Base-by-base conservation (phyloP, 2,113 vertebrate species). In the Pseudopodoces humilis region DNA sequence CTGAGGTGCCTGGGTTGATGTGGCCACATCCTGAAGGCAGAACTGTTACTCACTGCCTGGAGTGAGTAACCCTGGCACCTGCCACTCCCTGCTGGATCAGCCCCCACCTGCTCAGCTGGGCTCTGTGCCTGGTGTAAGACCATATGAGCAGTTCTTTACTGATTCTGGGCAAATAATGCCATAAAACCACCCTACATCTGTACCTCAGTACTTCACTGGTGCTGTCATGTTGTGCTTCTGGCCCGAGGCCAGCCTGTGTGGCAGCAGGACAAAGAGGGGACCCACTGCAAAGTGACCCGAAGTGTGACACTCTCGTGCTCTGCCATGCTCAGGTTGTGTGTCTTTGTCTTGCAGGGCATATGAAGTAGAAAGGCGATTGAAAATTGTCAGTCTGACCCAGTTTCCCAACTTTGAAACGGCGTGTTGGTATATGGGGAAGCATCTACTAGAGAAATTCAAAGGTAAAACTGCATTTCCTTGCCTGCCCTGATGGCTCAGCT, bases 371-470 rank as follows among this genome's bases (percentile, higher is more conserved):
- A 99, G 98, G 93, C 97, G 99, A 87, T 96, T 99, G 96, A 99
- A 99, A 96, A 98, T 99, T 39, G 98, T 98, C 96, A 99, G 99
- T 60, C 98, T 99, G 96, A 99, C 98, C 78, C 99, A 99, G 90
- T 99, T 99, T 95, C 98, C 98, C 69, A 99, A 99, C 98, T 99
- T 98, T 4, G 99, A 99, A 98, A 99, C 99, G 2, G 99, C 99
- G 1, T 99, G 99, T 97, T 99, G 99, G 99, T 99, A 99, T 41
- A 99, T 98, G 97, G 99, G 99, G 72, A 98, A 98, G 86, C 98
- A 99, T 91, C 98, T 99, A 31, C 98, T 99, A 21, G 99, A 99
- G 96, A 98, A 98, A 6, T 99, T 99, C 98, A 99, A 99, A 99
- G 99, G 99, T 99, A 98, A 95, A 86, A 13, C 75, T 69, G 23